Percentiles rank a stretch among this genome's conserved stretches.
Conservation (phyloP, 2,888 invertebrate genomes). For the Apoda limacodes region DNA sequence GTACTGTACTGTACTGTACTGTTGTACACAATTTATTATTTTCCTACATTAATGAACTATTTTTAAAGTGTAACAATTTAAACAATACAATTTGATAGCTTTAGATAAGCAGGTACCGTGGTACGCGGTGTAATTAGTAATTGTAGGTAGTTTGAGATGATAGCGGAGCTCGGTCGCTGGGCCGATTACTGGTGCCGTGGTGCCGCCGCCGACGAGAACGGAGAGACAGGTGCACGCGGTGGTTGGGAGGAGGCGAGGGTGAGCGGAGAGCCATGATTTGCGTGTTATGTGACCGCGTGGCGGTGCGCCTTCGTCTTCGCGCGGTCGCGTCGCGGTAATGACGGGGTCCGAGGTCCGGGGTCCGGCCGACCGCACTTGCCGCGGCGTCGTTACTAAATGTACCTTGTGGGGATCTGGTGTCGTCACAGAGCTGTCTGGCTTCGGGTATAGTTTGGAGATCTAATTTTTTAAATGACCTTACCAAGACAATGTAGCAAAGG, state of each 20-base stretch:
- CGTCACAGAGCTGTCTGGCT: neutral
- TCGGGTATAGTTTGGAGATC: too few species aligned
- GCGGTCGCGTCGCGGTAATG: constrained; percentile 6
- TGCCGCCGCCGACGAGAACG: constrained; percentile 25
- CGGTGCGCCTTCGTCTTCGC: constrained; percentile 3
- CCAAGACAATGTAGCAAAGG: too few species aligned
- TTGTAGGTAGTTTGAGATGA: constrained; percentile 52
- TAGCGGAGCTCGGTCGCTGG: constrained; percentile 41
- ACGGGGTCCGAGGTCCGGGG: constrained; percentile 7
- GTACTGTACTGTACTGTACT: too few species aligned
- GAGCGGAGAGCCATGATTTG: constrained; percentile 39
- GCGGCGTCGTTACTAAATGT: too few species aligned
- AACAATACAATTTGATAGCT: too few species aligned
- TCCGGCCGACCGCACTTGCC: constrained; percentile 28
- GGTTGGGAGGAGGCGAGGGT: constrained; percentile 18
- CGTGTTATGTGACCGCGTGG: constrained; percentile 34
- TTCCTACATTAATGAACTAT: too few species aligned
- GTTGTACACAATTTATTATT: too few species aligned
- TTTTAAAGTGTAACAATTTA: too few species aligned
- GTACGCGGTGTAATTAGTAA: constrained; percentile 37
- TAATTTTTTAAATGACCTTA: neutral
- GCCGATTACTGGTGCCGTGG: constrained; percentile 52
- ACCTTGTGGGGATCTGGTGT: neutral
- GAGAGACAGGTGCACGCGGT: too few species aligned
- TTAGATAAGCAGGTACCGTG: constrained; percentile 10